Conservation (phyloP, 2,797 vertebrate species). For the Pachyuromys duprasi region DNA sequence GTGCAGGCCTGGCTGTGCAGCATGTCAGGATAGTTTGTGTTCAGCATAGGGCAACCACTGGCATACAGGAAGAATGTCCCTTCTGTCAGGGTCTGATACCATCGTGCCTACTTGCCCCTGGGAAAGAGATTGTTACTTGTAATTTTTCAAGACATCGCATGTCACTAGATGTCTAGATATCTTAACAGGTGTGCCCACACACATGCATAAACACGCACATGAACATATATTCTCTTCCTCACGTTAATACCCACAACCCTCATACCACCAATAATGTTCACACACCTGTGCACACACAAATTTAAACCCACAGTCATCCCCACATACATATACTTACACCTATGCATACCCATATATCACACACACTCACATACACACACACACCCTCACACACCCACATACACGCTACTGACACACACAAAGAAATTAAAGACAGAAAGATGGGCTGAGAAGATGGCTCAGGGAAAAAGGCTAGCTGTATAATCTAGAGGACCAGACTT, state of each 20-base stretch:
- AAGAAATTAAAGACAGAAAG: background rate
- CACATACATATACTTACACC: background rate
- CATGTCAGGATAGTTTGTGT: background rate
- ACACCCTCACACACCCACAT: too few species aligned
- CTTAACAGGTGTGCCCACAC: background rate
- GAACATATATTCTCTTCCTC: background rate
- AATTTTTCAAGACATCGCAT: slow-evolving; percentile 39
- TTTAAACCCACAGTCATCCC: background rate
- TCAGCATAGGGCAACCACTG: too few species aligned
- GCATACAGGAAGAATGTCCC: background rate
- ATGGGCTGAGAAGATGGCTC: background rate
- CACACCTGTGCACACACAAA: background rate
- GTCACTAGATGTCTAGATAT: background rate
- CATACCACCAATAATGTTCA: background rate
- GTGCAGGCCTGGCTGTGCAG: background rate
- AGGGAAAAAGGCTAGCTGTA: background rate
- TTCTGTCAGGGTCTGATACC: background rate
- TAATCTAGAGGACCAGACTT: background rate
- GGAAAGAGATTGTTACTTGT: slow-evolving; percentile 23
- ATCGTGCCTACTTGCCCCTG: background rate
- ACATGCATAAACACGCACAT: background rate
- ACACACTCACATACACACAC: background rate
- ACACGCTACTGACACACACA: background rate
- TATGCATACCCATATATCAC: background rate
- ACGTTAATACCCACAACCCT: background rate